phyloP scores from a whole-genome alignment of 2,113 vertebrate species.

The Chamaetylas fuelleborni region DNA sequence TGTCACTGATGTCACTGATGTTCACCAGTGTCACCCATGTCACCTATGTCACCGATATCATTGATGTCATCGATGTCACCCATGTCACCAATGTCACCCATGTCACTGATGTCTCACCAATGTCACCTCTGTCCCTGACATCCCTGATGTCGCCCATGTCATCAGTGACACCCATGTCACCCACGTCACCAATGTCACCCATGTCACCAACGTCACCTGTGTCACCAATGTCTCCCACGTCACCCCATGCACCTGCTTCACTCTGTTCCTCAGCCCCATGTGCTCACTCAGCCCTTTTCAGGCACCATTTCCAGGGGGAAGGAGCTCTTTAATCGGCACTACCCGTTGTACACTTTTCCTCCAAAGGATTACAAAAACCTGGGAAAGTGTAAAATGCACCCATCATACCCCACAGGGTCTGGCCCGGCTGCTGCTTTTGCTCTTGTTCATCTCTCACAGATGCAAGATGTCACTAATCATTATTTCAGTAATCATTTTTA shows the following conservation, averaged over 20 bases:
- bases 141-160: accelerated
- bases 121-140: background rate
- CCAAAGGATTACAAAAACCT: too few species aligned
- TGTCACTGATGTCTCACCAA: background rate
- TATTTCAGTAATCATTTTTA: background rate
- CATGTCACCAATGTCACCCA: background rate
- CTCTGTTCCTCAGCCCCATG: accelerated
- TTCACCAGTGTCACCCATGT: too few species aligned
- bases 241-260: accelerated
- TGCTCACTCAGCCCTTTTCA: accelerated
- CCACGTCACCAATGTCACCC: background rate
- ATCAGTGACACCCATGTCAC: accelerated
- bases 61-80: too few species aligned
- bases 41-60: too few species aligned
- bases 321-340: accelerated
- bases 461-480: too few species aligned
- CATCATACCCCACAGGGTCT: too few species aligned
- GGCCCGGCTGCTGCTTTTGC: background rate
- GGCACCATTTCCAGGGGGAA: accelerated
- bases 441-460: background rate
- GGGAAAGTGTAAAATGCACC: background rate
- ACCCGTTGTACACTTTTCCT: accelerated
- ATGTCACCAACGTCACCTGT: accelerated
- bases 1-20: too few species aligned
- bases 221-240: background rate